These are phyloP conservation scores for Brachyalestes nurse DNA, from an alignment of 2,797 vertebrate species.

Conservation along the genomic window DNA sequence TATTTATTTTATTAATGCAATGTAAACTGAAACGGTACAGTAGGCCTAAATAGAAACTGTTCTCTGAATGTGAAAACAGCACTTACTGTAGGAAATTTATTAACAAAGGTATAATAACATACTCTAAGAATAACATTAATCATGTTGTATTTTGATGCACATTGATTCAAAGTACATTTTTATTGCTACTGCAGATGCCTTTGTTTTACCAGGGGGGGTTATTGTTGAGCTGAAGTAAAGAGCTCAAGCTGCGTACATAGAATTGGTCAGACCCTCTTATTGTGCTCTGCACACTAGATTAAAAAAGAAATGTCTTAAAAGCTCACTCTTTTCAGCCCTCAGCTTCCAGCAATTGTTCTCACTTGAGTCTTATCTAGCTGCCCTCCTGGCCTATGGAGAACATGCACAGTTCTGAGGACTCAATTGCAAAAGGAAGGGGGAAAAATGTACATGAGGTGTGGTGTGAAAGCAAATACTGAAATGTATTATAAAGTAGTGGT, in stretches of 20 bases:
- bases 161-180: slow-evolving; percentile 49
- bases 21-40: not conserved
- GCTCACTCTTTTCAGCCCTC: slow-evolving; percentile 67
- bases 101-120: not conserved
- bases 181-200: slow-evolving; percentile 35
- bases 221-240: slow-evolving; percentile 64
- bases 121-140: slow-evolving; percentile 47
- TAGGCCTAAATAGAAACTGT: not conserved
- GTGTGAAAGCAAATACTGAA: slow-evolving; percentile 13
- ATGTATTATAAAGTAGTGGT: slow-evolving; percentile 17
- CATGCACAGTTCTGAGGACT: slow-evolving; percentile 59
- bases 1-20: not conserved
- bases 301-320: slow-evolving; percentile 75
- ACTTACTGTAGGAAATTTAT: not conserved
- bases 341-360: slow-evolving; percentile 83
- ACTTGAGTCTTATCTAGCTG: slow-evolving; percentile 72
- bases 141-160: slow-evolving; percentile 30
- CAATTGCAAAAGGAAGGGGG: slow-evolving; percentile 33
- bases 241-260: slow-evolving; percentile 66
- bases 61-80: not conserved
- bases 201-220: slow-evolving; percentile 62
- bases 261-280: slow-evolving; percentile 63
- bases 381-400: slow-evolving; percentile 63
- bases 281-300: slow-evolving; percentile 69
- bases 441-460: slow-evolving; percentile 28